A percentile compares a stretch with the other conserved stretches of the same genome.
Conservation (phyloP, 2,113 vertebrate species). For the Panthera uncia region DNA sequence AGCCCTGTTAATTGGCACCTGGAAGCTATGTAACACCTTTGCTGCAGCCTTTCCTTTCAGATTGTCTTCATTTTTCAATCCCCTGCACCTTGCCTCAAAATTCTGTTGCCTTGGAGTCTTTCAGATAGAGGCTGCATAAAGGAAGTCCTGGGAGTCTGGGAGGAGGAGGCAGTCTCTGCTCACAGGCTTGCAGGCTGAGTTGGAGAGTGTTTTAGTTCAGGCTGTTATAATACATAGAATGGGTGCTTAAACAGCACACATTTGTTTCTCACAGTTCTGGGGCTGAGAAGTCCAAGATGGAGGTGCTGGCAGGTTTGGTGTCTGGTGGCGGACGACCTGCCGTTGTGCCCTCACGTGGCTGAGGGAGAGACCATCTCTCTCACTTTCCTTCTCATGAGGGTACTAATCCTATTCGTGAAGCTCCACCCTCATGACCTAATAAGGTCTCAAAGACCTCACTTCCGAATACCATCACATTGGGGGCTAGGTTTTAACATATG, state of each 20-base stretch:
- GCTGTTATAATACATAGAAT: not conserved
- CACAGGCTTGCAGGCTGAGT: not conserved
- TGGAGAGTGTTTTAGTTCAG: not conserved
- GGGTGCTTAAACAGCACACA: not conserved
- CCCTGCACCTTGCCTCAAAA: not conserved
- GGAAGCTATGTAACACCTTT: not conserved
- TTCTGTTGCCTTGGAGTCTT: not conserved
- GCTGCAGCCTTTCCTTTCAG: not conserved
- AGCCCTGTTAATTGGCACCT: not conserved
- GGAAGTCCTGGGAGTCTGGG: not conserved
- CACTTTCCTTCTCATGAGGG: not conserved
- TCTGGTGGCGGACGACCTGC: not conserved
- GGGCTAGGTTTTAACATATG: not conserved
- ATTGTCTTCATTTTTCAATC: not conserved
- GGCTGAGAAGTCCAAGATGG: not conserved
- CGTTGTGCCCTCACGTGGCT: rapidly evolving
- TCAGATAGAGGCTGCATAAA: not conserved
- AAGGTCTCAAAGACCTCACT: not conserved
- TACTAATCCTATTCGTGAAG: not conserved
- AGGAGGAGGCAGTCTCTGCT: not conserved
- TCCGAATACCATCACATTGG: not conserved
- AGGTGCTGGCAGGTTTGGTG: not conserved
- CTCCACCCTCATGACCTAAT: not conserved
- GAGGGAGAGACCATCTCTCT: not conserved
- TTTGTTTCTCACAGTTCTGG: not conserved